A percentile compares a stretch with the other conserved stretches of the same genome.
Conservation (phyloP, 2,797 vertebrate species). For the Sebastes itinus region DNA sequence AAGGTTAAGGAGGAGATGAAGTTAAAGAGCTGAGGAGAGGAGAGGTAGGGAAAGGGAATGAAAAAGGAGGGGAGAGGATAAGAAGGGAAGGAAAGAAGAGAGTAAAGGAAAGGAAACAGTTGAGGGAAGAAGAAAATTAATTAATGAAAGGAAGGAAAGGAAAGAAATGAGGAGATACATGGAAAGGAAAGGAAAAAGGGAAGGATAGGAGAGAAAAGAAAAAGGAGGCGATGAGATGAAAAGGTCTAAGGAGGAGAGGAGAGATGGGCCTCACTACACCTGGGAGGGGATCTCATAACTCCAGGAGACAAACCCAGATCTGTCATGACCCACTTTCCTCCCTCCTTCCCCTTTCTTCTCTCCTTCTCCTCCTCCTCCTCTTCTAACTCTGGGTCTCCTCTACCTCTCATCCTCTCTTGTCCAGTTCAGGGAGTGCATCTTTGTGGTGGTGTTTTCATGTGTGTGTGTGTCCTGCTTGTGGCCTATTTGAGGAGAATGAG, state of each 20-base stretch:
- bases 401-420: neutral
- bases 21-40: neutral
- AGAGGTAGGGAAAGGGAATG: neutral
- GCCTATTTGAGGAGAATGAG: slow-evolving; percentile 60
- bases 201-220: neutral
- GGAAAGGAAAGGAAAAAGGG: neutral
- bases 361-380: neutral
- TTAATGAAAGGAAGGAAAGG: neutral
- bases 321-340: slow-evolving; percentile 74
- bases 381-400: neutral
- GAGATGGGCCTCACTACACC: slow-evolving; percentile 12
- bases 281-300: slow-evolving; percentile 41
- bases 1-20: neutral
- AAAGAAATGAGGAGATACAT: neutral
- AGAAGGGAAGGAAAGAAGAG: neutral
- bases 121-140: neutral
- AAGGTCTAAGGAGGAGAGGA: neutral
- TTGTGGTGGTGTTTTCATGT: neutral
- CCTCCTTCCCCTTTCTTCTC: neutral
- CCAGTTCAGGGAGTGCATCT: neutral
- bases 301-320: slow-evolving; percentile 47
- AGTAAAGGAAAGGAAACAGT: neutral
- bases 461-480: slow-evolving; percentile 29
- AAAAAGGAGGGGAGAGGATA: neutral
- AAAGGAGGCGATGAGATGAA: neutral